Evolutionary conservation across 2,113 vertebrate genomes (phyloP).

Genomic region (Etheostoma spectabile): DNA sequence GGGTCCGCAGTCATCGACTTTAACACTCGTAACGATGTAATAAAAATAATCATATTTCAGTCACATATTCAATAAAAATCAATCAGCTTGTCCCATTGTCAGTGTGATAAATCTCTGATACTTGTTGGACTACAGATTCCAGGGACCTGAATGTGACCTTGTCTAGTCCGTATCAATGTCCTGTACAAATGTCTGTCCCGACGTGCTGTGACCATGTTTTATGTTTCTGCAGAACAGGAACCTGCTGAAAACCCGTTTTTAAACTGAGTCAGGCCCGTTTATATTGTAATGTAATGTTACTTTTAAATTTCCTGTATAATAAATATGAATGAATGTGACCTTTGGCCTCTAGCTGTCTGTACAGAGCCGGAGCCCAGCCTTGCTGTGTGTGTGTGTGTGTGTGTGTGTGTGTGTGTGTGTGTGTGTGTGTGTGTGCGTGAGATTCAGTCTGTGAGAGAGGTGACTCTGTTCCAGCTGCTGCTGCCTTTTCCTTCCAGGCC

Average conservation of each 20-base stretch:
- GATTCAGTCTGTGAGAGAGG: slow-evolving; percentile 27
- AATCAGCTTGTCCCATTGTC: slow-evolving; percentile 8
- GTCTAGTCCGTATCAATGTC: too few relatives aligned
- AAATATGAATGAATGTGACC: slow-evolving; percentile 8
- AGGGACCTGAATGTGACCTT: slow-evolving; percentile 14
- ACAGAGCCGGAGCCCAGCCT: slow-evolving; percentile 11
- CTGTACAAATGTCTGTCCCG: too few relatives aligned
- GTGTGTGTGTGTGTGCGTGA: slow-evolving; percentile 19
- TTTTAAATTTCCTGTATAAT: too few relatives aligned
- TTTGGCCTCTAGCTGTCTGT: slow-evolving; percentile 14
- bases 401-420: slow-evolving; percentile 21
- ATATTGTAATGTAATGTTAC: too few relatives aligned
- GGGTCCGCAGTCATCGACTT: background rate
- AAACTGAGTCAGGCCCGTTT: too few relatives aligned
- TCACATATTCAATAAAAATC: background rate
- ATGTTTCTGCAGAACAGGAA: too few relatives aligned
- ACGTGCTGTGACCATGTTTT: too few relatives aligned
- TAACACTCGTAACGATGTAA: background rate
- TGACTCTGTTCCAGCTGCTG: slow-evolving; percentile 33
- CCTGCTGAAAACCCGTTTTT: too few relatives aligned
- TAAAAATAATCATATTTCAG: background rate
- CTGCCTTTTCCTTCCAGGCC: slow-evolving; percentile 44
- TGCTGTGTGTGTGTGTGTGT: slow-evolving; percentile 26
- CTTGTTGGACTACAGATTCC: slow-evolving; percentile 22
- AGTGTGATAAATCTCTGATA: background rate